A percentile compares a stretch with the other conserved stretches of the same genome.
Evolutionary conservation across 2,113 vertebrate species (phyloP).

Genomic region (Tyto alba): DNA sequence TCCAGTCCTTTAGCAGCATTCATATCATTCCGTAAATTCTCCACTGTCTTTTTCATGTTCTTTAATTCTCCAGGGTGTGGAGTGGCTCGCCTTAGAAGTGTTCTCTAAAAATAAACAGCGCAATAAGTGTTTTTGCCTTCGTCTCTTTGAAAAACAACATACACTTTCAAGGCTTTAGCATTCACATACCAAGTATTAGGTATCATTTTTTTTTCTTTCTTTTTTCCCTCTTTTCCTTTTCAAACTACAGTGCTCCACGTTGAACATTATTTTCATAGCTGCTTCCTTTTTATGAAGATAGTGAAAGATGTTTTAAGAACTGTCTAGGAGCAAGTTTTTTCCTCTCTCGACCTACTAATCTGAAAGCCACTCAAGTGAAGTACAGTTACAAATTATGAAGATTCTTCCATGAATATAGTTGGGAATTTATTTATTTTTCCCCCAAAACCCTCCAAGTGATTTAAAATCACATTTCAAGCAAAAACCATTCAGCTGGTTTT

Average conservation of each 20-base stretch:
- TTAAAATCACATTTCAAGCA: not conserved
- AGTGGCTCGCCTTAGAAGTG: constrained; percentile 89
- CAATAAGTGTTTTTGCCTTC: constrained; percentile 47
- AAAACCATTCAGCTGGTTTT: not conserved
- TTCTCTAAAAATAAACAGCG: constrained; percentile 77
- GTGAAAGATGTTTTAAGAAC: not conserved
- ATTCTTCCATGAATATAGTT: not conserved
- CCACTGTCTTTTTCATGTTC: constrained; percentile 93
- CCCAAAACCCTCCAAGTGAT: not conserved
- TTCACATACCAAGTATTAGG: not conserved
- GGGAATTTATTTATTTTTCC: not conserved
- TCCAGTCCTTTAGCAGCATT: constrained; percentile 97
- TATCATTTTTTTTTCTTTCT: not conserved
- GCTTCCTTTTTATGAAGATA: not conserved
- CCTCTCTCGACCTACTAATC: not conserved
- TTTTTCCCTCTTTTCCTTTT: not conserved
- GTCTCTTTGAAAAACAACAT: not conserved
- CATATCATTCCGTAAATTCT: constrained; percentile 94
- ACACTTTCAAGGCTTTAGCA: constrained; percentile 5
- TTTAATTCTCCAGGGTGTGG: constrained; percentile 96
- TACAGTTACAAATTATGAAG: not conserved
- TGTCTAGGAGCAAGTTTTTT: not conserved
- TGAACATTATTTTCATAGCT: not conserved
- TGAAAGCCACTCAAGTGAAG: constrained; percentile 1
- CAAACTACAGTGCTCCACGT: not conserved